Evolutionary conservation across 2,888 invertebrate genomes (phyloP).

Genomic region (Caenorhabditis imperialis): DNA sequence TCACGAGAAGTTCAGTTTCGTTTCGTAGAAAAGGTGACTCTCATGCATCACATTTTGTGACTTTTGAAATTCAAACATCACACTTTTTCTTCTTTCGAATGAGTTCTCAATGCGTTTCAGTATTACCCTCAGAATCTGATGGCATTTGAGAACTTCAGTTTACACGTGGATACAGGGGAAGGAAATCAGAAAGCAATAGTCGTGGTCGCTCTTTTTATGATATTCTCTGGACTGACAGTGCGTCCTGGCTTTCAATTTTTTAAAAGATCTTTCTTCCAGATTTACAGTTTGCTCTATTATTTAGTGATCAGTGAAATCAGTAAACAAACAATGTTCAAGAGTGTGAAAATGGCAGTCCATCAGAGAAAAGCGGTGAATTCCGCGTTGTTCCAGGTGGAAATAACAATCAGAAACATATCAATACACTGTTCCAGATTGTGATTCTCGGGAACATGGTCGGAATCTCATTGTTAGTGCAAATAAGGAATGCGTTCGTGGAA

Average conservation of each 20-base stretch:
- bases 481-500: conserved; percentile 3
- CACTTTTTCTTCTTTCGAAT: neutral
- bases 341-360: neutral
- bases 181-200: neutral
- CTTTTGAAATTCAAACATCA: neutral
- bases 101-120: conserved; percentile 1
- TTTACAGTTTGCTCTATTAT: neutral
- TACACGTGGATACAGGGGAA: neutral
- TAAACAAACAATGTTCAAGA: neutral
- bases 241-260: neutral
- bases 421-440: neutral
- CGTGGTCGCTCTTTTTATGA: neutral
- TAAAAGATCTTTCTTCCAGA: neutral
- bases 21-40: conserved; percentile 1
- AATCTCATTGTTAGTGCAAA: neutral
- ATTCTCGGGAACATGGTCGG: conserved; percentile 3
- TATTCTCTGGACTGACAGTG: too few species aligned
- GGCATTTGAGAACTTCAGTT: neutral
- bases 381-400: neutral
- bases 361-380: neutral
- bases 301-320: neutral
- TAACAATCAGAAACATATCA: neutral
- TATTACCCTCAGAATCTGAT: neutral
- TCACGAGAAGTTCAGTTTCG: neutral
- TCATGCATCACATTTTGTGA: too few species aligned